Conservation (phyloP, 2,888 invertebrate species). For the Mesochorus sp. region DNA sequence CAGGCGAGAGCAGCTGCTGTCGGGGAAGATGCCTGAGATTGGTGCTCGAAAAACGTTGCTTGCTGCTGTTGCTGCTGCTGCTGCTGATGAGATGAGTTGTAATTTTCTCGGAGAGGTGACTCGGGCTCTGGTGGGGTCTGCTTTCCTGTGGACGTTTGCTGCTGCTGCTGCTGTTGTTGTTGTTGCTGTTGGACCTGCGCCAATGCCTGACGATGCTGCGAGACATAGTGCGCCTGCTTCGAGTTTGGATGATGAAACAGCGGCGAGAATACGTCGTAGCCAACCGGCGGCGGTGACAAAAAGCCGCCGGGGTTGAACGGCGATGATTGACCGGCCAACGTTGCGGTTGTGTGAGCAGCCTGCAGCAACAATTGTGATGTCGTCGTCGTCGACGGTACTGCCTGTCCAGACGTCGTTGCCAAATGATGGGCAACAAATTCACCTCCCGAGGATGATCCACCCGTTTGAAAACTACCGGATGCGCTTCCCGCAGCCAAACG, state of each 20-base stretch:
- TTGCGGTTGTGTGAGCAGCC: constrained; percentile 85
- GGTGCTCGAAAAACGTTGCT: constrained; percentile 87
- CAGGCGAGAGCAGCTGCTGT: constrained; percentile 85
- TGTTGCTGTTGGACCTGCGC: constrained; percentile 79
- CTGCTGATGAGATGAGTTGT: constrained; percentile 81
- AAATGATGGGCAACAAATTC: constrained; percentile 82
- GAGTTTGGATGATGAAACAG: constrained; percentile 90
- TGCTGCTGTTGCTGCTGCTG: constrained; percentile 84
- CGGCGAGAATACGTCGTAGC: constrained; percentile 93
- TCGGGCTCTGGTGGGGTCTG: constrained; percentile 84
- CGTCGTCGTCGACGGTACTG: constrained; percentile 85
- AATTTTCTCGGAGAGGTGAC: constrained; percentile 85
- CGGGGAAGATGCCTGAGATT: constrained; percentile 83
- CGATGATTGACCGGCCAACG: constrained; percentile 86
- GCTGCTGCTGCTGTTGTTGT: constrained; percentile 33
- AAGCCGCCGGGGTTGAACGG: constrained; percentile 89
- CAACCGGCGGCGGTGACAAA: constrained; percentile 89
- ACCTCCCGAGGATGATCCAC: constrained; percentile 87
- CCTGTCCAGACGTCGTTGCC: constrained; percentile 83
- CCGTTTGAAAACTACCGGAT: constrained; percentile 85
- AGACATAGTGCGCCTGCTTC: constrained; percentile 89
- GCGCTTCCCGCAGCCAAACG: constrained; percentile 89
- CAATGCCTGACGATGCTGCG: constrained; percentile 88
- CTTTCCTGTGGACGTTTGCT: constrained; percentile 67
- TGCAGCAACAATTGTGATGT: constrained; percentile 87